A percentile compares a stretch with the other conserved stretches of the same genome.
Conservation (phyloP, 2,797 vertebrate species). For the Microcaecilia unicolor region DNA sequence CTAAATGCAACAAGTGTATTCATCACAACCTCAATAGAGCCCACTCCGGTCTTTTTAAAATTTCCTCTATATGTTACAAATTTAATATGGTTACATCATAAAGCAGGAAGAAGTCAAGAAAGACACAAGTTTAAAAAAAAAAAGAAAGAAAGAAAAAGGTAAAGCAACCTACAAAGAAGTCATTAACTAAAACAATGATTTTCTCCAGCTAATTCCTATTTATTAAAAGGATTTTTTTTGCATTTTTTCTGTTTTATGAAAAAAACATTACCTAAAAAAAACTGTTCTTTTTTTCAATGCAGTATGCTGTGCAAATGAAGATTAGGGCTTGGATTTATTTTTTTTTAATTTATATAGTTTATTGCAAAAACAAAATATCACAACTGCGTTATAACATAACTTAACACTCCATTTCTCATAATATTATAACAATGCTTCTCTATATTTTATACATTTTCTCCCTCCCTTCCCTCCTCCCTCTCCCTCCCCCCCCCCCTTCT, state of each 20-base stretch:
- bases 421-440: too few species aligned
- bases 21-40: slow-evolving; percentile 37
- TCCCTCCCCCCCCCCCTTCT: too few species aligned
- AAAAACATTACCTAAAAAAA: slow-evolving; percentile 9
- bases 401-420: too few species aligned
- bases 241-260: slow-evolving; percentile 6
- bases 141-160: too few species aligned
- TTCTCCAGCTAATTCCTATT: background rate
- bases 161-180: background rate
- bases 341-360: too few species aligned
- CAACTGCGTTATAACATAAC: too few species aligned
- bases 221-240: background rate
- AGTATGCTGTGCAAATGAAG: background rate
- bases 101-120: background rate
- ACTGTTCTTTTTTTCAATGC: background rate
- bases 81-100: slow-evolving; percentile 1
- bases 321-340: background rate
- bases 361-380: too few species aligned
- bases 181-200: background rate
- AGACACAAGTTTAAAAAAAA: background rate
- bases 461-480: too few species aligned
- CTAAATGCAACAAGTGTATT: slow-evolving; percentile 39
- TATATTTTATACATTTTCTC: too few species aligned
- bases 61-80: slow-evolving; percentile 4
- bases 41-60: slow-evolving; percentile 46